Conservation (phyloP, 2,797 vertebrate species). For the Urophycis tenuis region DNA sequence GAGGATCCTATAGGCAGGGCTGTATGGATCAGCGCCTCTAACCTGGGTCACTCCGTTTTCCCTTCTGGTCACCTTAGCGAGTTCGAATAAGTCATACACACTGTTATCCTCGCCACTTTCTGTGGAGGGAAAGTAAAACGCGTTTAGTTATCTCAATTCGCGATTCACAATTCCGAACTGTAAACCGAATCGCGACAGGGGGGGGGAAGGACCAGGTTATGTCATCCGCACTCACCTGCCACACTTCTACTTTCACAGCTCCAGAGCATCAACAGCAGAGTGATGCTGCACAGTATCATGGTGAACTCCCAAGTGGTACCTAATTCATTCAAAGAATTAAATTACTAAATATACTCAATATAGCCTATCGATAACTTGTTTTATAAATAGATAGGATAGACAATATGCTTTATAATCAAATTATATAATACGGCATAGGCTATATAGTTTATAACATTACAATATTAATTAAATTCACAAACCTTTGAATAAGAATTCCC, state of each 20-base stretch:
- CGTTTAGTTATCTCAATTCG: neutral
- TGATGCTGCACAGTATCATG: conserved; percentile 76
- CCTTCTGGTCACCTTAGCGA: conserved; percentile 74
- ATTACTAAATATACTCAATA: neutral
- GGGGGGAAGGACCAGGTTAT: neutral
- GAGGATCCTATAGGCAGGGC: conserved; percentile 89
- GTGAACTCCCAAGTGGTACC: conserved; percentile 35
- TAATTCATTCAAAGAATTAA: conserved; percentile 16
- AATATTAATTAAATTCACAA: neutral
- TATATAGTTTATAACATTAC: too few species aligned
- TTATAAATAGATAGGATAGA: neutral
- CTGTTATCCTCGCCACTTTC: conserved; percentile 83
- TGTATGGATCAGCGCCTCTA: conserved; percentile 85
- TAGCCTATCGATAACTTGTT: neutral
- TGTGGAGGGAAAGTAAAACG: conserved; percentile 40
- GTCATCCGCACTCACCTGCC: conserved; percentile 75
- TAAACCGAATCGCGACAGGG: neutral
- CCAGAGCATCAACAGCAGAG: conserved; percentile 73
- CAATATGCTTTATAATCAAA: too few species aligned
- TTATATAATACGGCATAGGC: too few species aligned
- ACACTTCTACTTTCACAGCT: conserved; percentile 66
- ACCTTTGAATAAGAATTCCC: neutral
- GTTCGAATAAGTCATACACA: conserved; percentile 90
- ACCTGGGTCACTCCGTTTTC: conserved; percentile 81
- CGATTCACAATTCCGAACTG: neutral